Evolutionary conservation across 2,113 vertebrate genomes (phyloP).

Genomic region (Labeo rohita): DNA sequence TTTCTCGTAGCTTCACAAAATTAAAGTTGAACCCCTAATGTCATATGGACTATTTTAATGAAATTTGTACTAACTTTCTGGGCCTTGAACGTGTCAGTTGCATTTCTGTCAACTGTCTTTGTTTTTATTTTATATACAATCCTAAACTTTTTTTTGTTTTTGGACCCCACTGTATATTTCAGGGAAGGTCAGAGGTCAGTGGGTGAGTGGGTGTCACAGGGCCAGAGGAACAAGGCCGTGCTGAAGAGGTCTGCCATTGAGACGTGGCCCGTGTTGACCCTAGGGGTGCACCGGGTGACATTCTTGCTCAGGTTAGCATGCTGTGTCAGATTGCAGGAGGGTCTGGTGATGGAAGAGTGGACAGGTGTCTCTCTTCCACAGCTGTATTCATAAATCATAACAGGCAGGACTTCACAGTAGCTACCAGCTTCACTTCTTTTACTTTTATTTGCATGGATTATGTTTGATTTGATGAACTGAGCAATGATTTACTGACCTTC

Average conservation of each 20-base stretch:
- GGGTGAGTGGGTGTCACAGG: not conserved
- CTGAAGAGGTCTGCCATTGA: conserved; percentile 43
- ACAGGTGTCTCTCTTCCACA: conserved; percentile 71
- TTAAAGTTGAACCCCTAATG: too few species aligned
- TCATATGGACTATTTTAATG: too few species aligned
- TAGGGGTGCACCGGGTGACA: conserved; percentile 57
- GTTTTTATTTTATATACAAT: not conserved
- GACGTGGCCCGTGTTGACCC: conserved; percentile 54
- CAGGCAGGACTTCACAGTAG: conserved; percentile 51
- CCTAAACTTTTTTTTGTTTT: not conserved
- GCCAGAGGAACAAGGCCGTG: not conserved
- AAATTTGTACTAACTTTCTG: too few species aligned
- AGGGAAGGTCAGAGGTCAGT: not conserved
- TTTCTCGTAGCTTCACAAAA: too few species aligned
- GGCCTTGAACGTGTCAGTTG: too few species aligned
- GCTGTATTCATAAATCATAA: conserved; percentile 72
- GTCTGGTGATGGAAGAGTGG: conserved; percentile 63
- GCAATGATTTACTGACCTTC: not conserved
- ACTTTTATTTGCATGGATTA: conserved; percentile 34
- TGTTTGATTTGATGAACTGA: conserved; percentile 58
- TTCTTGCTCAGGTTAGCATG: conserved; percentile 70
- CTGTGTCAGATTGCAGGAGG: conserved; percentile 61
- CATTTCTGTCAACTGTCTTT: too few species aligned
- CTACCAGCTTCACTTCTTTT: not conserved
- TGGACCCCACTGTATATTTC: not conserved